These are phyloP conservation scores for Hystrix brachyura DNA, from an alignment of 2,113 vertebrate genomes.

Conservation along the genomic window DNA sequence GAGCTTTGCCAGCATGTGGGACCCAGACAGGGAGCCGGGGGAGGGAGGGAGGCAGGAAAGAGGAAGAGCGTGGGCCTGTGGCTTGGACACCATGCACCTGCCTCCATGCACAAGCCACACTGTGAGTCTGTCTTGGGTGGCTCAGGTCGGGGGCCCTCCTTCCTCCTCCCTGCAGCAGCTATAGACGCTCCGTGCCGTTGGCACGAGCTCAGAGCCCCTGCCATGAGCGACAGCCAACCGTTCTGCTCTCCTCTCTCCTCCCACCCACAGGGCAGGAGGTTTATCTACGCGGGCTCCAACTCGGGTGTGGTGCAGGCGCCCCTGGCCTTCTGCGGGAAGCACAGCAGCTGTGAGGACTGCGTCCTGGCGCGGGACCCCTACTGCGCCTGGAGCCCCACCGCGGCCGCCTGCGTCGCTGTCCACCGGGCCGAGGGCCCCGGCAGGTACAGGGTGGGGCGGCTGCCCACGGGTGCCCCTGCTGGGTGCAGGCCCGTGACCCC, in stretches of 20 bases:
- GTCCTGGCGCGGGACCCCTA: constrained; percentile 96
- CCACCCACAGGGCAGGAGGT: constrained; percentile 89
- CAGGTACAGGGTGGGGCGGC: constrained; percentile 82
- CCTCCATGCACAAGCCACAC: fast-evolving
- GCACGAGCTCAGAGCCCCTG: too few relatives aligned
- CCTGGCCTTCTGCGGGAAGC: constrained; percentile 94
- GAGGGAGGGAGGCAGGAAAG: fast-evolving
- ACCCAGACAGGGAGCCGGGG: not conserved
- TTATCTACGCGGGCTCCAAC: constrained; percentile 95
- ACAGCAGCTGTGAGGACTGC: constrained; percentile 93
- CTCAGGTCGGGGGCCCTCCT: not conserved
- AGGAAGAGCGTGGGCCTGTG: fast-evolving
- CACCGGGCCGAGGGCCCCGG: constrained; percentile 78
- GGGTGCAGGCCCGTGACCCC: fast-evolving
- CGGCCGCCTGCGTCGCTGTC: constrained; percentile 88
- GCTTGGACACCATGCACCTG: fast-evolving
- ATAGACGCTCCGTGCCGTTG: too few relatives aligned
- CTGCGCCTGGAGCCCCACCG: constrained; percentile 93
- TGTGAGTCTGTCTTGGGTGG: fast-evolving
- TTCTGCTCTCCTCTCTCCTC: not conserved
- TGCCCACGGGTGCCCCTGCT: fast-evolving
- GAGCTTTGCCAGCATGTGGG: fast-evolving
- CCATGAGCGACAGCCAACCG: not conserved
- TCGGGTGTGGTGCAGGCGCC: constrained; percentile 95
- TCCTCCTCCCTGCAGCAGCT: not conserved